Percentiles rank a stretch among this genome's conserved stretches.
Conservation (phyloP, 2,797 vertebrate genomes). For the Xiphorhynchus erythropygius region DNA sequence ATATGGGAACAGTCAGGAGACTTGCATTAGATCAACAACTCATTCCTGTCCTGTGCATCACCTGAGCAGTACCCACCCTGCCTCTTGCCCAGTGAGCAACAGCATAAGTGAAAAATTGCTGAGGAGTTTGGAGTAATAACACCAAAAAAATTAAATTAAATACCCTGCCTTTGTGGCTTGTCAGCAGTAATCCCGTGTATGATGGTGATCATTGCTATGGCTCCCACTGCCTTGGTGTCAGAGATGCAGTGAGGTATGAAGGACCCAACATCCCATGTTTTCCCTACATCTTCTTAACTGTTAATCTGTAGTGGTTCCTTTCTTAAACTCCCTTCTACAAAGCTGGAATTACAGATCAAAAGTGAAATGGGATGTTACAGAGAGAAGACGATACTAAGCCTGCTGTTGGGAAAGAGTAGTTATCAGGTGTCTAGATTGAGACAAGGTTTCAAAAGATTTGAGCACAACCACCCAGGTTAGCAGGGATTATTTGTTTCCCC, state of each 20-base stretch:
- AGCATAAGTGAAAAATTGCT: not conserved
- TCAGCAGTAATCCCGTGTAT: not conserved
- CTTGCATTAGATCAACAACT: not conserved
- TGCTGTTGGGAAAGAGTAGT: not conserved
- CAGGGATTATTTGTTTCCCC: not conserved
- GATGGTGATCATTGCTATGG: not conserved
- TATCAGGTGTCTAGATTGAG: not conserved
- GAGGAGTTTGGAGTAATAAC: not conserved
- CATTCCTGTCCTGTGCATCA: not conserved
- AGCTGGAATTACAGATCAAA: not conserved
- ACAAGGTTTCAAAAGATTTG: not conserved
- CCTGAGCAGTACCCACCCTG: not conserved
- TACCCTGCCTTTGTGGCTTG: not conserved
- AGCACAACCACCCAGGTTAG: not conserved
- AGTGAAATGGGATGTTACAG: not conserved
- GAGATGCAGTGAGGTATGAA: not conserved
- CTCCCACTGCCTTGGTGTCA: not conserved
- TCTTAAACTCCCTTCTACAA: not conserved
- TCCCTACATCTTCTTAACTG: not conserved
- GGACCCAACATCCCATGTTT: not conserved
- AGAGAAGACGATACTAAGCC: not conserved
- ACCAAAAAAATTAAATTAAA: not conserved
- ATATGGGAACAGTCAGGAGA: not conserved
- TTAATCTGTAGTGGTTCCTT: not conserved
- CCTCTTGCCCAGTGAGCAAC: not conserved